A percentile compares a stretch with the other conserved stretches of the same genome.
Evolutionary conservation across 2,113 vertebrate species (phyloP).

Genomic region (Otus sunia): DNA sequence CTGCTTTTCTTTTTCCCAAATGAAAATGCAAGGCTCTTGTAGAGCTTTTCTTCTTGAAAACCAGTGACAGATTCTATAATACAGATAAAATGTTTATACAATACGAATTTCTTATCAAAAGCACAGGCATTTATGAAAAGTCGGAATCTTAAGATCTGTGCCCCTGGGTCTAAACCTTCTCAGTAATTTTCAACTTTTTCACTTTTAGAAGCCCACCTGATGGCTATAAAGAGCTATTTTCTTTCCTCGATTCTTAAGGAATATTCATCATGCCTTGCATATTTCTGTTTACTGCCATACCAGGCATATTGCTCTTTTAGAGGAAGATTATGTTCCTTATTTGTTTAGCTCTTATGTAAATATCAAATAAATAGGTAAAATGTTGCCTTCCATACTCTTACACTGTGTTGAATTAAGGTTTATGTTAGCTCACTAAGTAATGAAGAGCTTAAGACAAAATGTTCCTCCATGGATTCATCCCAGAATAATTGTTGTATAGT

Average conservation of each 20-base stretch:
- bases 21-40: neutral
- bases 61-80: constrained; percentile 1
- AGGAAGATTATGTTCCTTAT: neutral
- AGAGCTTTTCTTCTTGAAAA: neutral
- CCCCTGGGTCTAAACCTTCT: constrained; percentile 11
- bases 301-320: neutral
- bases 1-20: neutral
- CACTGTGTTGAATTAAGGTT: neutral
- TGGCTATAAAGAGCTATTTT: neutral
- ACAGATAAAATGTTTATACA: constrained; percentile 46
- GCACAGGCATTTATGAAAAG: constrained; percentile 11
- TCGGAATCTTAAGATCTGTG: constrained; percentile 15
- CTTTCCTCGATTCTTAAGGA: neutral
- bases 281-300: neutral
- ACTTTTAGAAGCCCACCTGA: neutral
- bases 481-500: neutral
- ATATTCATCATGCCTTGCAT: neutral
- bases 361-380: neutral
- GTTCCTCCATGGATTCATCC: neutral
- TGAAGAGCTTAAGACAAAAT: neutral
- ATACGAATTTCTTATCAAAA: constrained; percentile 45
- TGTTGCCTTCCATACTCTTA: neutral
- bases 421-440: neutral
- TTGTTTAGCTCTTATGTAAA: neutral
- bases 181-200: neutral